A percentile compares a stretch with the other conserved stretches of the same genome.
These are phyloP conservation scores for Cirrhinus molitorella DNA, from an alignment of 2,797 vertebrate species.

Conservation along the genomic window DNA sequence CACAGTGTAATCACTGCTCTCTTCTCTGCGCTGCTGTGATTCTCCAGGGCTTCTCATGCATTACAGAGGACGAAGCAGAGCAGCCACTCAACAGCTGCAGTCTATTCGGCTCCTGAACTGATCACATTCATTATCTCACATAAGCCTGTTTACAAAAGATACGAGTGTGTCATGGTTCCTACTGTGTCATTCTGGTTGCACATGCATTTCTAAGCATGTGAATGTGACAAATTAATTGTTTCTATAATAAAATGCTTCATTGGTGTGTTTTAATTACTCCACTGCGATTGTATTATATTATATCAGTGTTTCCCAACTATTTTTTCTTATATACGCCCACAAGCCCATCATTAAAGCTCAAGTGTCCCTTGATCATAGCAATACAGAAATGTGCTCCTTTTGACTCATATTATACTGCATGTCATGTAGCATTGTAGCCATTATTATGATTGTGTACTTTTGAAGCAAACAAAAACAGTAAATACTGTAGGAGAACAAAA, in stretches of 20 bases:
- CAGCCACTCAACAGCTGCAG: conserved; percentile 15
- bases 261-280: too few relatives aligned
- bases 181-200: conserved; percentile 51
- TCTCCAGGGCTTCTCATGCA: conserved; percentile 50
- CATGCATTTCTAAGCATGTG: conserved; percentile 27
- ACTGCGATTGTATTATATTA: too few relatives aligned
- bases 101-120: conserved; percentile 27
- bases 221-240: background rate
- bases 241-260: background rate
- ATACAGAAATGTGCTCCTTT: background rate
- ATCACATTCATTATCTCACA: conserved; percentile 49
- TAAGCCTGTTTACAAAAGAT: conserved; percentile 50
- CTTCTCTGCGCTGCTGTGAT: conserved; percentile 38
- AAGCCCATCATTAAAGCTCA: background rate
- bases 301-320: background rate
- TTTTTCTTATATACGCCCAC: background rate
- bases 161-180: background rate
- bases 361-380: background rate
- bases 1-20: conserved; percentile 55
- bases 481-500: background rate
- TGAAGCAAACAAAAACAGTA: background rate
- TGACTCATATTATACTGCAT: background rate
- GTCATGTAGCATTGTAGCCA: background rate
- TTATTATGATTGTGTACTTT: background rate
- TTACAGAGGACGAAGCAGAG: conserved; percentile 19